Percentiles rank a stretch among this genome's conserved stretches.
Evolutionary conservation across 2,888 invertebrate species (phyloP).

Genomic region (Epiblema foenella): DNA sequence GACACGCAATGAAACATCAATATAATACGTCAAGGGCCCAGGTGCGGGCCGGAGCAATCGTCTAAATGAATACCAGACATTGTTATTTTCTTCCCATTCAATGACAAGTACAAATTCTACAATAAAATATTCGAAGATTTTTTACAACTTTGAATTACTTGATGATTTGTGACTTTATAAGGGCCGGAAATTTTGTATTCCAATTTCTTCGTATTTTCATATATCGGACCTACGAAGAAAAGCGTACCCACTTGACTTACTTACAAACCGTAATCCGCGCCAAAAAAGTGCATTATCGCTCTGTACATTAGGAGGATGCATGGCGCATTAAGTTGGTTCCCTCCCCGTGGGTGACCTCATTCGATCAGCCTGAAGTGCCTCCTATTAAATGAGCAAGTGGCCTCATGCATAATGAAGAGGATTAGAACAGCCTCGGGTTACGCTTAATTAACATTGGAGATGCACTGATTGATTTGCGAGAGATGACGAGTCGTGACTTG

Average conservation of each 20-base stretch:
- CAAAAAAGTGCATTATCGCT: too few relatives aligned
- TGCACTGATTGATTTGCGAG: slow-evolving; percentile 27
- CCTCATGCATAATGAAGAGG: slow-evolving; percentile 33
- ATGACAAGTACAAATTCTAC: neutral
- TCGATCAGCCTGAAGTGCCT: slow-evolving; percentile 17
- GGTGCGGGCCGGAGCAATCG: slow-evolving; percentile 38
- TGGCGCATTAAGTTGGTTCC: too few relatives aligned
- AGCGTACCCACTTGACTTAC: too few relatives aligned
- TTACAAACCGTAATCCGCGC: too few relatives aligned
- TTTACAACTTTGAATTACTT: neutral
- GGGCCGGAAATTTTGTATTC: too few relatives aligned
- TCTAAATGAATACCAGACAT: slow-evolving; percentile 35
- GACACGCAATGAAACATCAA: slow-evolving; percentile 37
- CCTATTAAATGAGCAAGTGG: slow-evolving; percentile 27
- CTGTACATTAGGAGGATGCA: too few relatives aligned
- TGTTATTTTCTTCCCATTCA: slow-evolving; percentile 17
- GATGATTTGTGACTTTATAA: neutral
- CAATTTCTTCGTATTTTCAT: too few relatives aligned
- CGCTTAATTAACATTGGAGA: slow-evolving; percentile 22
- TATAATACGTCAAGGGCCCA: slow-evolving; percentile 34
- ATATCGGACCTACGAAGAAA: too few relatives aligned
- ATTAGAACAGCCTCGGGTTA: slow-evolving; percentile 24
- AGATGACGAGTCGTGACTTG: neutral
- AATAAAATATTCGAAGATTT: neutral
- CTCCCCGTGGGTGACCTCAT: neutral